Conservation (phyloP, 2,888 invertebrate species). For the Selenia dentaria region DNA sequence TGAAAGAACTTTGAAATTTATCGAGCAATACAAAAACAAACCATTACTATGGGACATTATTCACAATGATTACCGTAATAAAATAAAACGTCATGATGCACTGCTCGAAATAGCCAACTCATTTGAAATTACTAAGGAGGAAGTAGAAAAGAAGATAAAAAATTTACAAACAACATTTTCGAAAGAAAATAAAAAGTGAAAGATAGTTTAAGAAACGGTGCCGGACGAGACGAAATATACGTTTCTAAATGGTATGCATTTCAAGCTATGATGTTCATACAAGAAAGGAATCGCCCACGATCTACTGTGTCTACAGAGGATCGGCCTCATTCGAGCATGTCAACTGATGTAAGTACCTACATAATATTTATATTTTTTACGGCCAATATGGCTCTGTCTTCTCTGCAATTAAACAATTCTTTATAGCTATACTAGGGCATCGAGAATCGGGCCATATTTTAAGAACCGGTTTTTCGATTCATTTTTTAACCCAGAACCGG, state of each 20-base stretch:
- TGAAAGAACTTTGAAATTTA: constrained; percentile 43
- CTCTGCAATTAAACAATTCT: not conserved
- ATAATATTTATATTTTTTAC: constrained; percentile 16
- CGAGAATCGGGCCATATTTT: no score
- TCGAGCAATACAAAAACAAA: constrained; percentile 42
- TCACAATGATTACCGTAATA: constrained; percentile 37
- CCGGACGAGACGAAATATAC: constrained; percentile 30
- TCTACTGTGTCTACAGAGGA: constrained; percentile 34
- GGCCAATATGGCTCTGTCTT: constrained; percentile 1
- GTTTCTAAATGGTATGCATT: constrained; percentile 34
- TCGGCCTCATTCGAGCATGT: constrained; percentile 30
- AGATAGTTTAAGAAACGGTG: constrained; percentile 32
- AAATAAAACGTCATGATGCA: constrained; percentile 36
- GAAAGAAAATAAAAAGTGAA: constrained; percentile 35
- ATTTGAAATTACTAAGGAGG: constrained; percentile 34
- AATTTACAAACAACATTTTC: constrained; percentile 34
- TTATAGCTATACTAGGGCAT: no score
- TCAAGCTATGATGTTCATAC: constrained; percentile 33
- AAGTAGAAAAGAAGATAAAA: constrained; percentile 36
- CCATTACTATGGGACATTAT: constrained; percentile 42
- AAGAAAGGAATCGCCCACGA: constrained; percentile 36
- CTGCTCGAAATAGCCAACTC: constrained; percentile 34
- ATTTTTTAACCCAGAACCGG: no score
- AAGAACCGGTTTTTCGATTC: no score
- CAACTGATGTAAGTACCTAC: constrained; percentile 17